phyloP scores from a whole-genome alignment of 2,888 invertebrate genomes.

The Romanomermis culicivorax region DNA sequence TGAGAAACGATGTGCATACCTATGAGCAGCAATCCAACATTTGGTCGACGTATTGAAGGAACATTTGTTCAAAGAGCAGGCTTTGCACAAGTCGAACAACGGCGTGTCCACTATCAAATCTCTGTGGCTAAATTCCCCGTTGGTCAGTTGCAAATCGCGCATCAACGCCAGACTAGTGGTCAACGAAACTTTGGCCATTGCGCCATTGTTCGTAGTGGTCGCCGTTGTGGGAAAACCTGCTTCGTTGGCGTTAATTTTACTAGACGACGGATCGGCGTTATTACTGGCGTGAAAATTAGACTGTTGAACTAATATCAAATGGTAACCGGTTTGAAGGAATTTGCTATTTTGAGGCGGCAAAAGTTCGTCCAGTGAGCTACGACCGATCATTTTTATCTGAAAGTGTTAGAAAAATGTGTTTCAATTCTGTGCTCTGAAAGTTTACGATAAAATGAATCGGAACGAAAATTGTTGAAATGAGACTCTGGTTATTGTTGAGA shows the following conservation, averaged over 20 bases:
- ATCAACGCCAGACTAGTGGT: constrained; percentile 21
- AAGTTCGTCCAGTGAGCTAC: constrained; percentile 24
- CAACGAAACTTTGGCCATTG: constrained; percentile 13
- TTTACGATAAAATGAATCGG: not conserved
- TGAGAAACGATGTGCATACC: too few relatives aligned
- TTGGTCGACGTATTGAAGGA: constrained; percentile 17
- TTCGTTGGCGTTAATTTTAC: not conserved
- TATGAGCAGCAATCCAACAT: constrained; percentile 22
- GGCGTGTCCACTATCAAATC: constrained; percentile 18
- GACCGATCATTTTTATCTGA: constrained; percentile 22
- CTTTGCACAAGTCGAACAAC: constrained; percentile 23
- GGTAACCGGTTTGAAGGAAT: constrained; percentile 23
- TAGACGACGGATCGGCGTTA: too few relatives aligned
- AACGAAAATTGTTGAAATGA: too few relatives aligned
- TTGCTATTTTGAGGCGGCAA: constrained; percentile 29
- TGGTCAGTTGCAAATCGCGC: constrained; percentile 24
- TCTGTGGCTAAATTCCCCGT: constrained; percentile 22
- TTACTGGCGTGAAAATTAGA: too few relatives aligned
- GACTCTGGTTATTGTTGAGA: too few relatives aligned
- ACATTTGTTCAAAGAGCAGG: constrained; percentile 21
- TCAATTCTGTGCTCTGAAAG: not conserved
- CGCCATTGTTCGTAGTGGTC: not conserved
- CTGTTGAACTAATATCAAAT: constrained; percentile 17
- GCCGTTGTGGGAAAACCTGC: not conserved
- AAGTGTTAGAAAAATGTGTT: too few relatives aligned